These are phyloP conservation scores for Piaya cayana DNA, from an alignment of 2,113 vertebrate genomes.

Conservation along the genomic window DNA sequence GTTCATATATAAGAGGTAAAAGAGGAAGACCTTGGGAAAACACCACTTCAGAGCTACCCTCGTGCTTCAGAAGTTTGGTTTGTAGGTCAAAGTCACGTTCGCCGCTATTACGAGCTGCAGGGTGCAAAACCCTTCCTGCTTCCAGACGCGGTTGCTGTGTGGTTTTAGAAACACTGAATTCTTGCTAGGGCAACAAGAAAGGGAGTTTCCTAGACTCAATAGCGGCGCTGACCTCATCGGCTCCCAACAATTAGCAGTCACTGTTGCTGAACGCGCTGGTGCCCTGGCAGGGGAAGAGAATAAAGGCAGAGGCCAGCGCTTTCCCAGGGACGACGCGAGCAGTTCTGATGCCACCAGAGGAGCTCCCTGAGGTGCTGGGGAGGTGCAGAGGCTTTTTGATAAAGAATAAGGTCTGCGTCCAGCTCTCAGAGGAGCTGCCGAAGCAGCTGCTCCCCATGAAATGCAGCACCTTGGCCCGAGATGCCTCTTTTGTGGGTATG, in stretches of 20 bases:
- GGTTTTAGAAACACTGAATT: neutral
- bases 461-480: neutral
- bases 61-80: neutral
- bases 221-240: constrained; percentile 29
- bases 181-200: neutral
- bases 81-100: neutral
- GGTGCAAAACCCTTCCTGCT: neutral
- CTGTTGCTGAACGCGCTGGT: neutral
- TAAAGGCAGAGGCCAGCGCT: neutral
- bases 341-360: neutral
- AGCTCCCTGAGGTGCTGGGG: neutral
- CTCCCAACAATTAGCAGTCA: constrained; percentile 3
- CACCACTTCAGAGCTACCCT: neutral
- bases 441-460: neutral
- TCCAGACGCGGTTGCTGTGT: neutral
- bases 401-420: neutral
- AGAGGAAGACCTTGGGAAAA: neutral
- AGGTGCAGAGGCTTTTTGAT: neutral
- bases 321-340: neutral
- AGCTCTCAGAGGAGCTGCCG: neutral
- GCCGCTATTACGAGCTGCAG: neutral
- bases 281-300: neutral
- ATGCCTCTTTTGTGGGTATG: neutral
- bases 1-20: neutral
- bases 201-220: neutral